A percentile compares a stretch with the other conserved stretches of the same genome.
phyloP scores from a whole-genome alignment of 2,888 invertebrate genomes.

The Spicauda simplicius region DNA sequence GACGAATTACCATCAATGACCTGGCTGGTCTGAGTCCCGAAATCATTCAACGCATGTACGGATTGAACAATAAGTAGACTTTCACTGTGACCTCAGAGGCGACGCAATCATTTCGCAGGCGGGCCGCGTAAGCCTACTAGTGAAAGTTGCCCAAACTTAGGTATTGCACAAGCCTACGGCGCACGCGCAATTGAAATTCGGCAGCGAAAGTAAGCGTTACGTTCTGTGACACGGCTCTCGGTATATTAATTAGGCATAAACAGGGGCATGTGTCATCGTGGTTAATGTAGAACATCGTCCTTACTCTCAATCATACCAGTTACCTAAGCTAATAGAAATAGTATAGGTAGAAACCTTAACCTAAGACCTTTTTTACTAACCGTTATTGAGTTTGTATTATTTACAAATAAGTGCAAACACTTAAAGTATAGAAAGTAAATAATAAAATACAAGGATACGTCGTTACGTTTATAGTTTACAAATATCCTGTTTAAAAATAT shows the following conservation, averaged over 20 bases:
- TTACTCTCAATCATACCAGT: neutral
- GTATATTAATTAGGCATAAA: slow-evolving; percentile 28
- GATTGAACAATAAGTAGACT: slow-evolving; percentile 64
- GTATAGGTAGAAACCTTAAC: too few species aligned
- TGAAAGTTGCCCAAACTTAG: slow-evolving; percentile 82
- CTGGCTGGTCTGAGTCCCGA: neutral
- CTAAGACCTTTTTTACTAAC: too few species aligned
- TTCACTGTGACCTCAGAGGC: slow-evolving; percentile 77
- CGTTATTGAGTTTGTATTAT: too few species aligned
- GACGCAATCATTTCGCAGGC: slow-evolving; percentile 81
- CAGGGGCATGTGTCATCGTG: neutral
- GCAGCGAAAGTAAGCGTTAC: slow-evolving; percentile 76
- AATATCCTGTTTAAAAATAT: too few species aligned
- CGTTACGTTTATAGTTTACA: too few species aligned
- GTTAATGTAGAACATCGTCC: neutral
- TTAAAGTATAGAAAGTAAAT: too few species aligned
- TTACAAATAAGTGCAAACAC: too few species aligned
- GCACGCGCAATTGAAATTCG: slow-evolving; percentile 78
- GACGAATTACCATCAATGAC: neutral
- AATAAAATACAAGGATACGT: too few species aligned
- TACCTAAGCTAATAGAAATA: too few species aligned
- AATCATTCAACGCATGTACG: slow-evolving; percentile 25
- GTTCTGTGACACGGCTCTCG: slow-evolving; percentile 41
- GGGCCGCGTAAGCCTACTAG: slow-evolving; percentile 68
- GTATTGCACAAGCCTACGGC: slow-evolving; percentile 78